Conservation (phyloP, 2,888 invertebrate genomes). For the Pristionchus entomophagus region DNA sequence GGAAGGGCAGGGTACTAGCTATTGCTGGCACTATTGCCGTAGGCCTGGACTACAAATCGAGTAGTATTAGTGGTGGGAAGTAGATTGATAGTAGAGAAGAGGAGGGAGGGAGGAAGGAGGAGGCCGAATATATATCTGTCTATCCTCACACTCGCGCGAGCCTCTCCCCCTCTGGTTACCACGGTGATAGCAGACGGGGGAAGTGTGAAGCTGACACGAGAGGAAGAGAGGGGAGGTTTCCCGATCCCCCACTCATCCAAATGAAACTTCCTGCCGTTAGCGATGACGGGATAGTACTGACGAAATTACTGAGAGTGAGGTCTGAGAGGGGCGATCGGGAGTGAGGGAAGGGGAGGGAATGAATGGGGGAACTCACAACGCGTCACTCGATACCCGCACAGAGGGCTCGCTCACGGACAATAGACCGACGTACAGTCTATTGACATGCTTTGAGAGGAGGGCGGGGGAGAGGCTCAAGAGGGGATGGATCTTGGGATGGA, state of each 20-base stretch:
- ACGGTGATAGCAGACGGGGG: not conserved
- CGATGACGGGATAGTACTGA: not conserved
- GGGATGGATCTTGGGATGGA: not conserved
- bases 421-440: not conserved
- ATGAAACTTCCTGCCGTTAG: not conserved
- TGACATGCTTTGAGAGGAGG: not conserved
- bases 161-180: not conserved
- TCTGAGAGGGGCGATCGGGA: not conserved
- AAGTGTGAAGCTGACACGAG: not conserved
- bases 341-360: not conserved
- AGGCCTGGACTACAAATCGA: not conserved
- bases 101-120: not conserved
- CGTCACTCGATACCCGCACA: not conserved
- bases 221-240: not conserved
- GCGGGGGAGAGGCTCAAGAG: not conserved
- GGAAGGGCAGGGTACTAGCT: too few relatives aligned
- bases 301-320: not conserved
- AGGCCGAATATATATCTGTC: not conserved
- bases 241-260: not conserved
- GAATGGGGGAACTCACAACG: not conserved
- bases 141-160: not conserved
- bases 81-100: not conserved
- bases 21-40: too few relatives aligned
- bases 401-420: not conserved
- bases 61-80: not conserved